Evolutionary conservation across 1,140 invertebrate genomes (phyloP), one percentile per base, ranked within the genome.

Genomic region (Notospermus geniculatus): DNA sequence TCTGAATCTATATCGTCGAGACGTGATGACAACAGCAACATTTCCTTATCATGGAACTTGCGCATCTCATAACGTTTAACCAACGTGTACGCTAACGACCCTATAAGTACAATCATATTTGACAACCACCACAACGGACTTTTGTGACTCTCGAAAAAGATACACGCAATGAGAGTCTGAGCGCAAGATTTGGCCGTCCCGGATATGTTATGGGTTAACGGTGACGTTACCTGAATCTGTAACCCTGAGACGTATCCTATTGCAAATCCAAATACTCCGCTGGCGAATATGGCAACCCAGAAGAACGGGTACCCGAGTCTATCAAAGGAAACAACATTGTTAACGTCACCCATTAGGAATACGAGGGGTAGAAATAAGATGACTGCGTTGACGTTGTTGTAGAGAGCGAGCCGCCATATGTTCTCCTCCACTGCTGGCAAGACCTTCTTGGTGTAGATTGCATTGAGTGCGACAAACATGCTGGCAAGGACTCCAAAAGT

Each of bases 181-280:
- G 89, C 91, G 79, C 95, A 98, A 0, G 97, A 95, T 83, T 99
- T 99, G 0, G 97, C 96, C 19, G 97, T 99, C 30, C 97, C 97
- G 43, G 94, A 97, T 64, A 99, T 96, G 78, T 98, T 99, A 78
- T 99, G 97, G 0, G 97, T 99, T 53, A 99, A 82, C 1, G 97
- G 94, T 41, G 96, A 98, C 22, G 97, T 99, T 2, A 95, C 89
- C 86, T 99, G 91, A 67, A 99, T 98, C 86, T 99, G 96, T 64
- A 98, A 83, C 7, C 91, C 91, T 19, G 96, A 97, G 9, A 97
- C 90, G 82, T 92, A 98, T 62, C 95, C 95, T 74, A 99, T 98
- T 19, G 92, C 88, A 83, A 99, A 97, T 39, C 97, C 97, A 83
- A 93, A 97, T 11, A 98, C 54, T 9, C 97, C 97, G 59, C 93